Percentiles rank a stretch among this genome's conserved stretches.
Conservation (phyloP, 2,888 invertebrate genomes). For the Perizoma flavofasciatum region DNA sequence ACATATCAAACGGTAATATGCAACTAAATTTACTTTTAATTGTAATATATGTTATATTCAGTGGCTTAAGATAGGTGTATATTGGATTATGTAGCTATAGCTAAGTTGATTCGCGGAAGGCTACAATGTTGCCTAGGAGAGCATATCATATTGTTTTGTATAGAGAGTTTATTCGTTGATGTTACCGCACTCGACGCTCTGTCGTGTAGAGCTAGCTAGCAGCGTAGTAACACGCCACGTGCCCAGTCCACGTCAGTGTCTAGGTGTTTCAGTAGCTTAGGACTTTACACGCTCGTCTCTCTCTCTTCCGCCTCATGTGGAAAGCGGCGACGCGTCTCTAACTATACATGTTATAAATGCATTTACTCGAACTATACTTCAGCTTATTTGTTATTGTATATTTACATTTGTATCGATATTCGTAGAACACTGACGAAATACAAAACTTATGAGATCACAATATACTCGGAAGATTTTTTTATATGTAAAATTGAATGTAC, state of each 20-base stretch:
- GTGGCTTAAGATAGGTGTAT: conserved; percentile 71
- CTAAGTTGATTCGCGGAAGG: conserved; percentile 53
- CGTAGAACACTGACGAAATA: conserved; percentile 50
- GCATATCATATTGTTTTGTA: conserved; percentile 77
- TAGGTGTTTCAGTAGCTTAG: conserved; percentile 75
- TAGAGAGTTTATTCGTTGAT: conserved; percentile 57
- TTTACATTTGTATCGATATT: conserved; percentile 56
- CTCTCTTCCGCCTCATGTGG: conserved; percentile 54
- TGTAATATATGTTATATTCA: conserved; percentile 67
- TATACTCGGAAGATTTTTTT: conserved; percentile 51
- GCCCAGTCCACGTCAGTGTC: conserved; percentile 61
- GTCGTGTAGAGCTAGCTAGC: conserved; percentile 68
- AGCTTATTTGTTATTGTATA: conserved; percentile 66
- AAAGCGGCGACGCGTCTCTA: conserved; percentile 54
- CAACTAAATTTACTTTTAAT: conserved; percentile 56
- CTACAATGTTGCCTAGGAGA: conserved; percentile 43
- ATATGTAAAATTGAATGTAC: conserved; percentile 69
- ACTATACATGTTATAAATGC: conserved; percentile 46
- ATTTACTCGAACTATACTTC: conserved; percentile 66
- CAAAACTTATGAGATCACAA: conserved; percentile 54
- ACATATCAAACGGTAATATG: conserved; percentile 40
- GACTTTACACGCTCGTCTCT: conserved; percentile 42
- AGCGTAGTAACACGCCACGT: conserved; percentile 62
- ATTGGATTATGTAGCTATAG: conserved; percentile 63
- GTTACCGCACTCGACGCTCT: conserved; percentile 65